Base-by-base conservation (phyloP, 2,797 vertebrate genomes). In the Acrossocheilus fasciatus region DNA sequence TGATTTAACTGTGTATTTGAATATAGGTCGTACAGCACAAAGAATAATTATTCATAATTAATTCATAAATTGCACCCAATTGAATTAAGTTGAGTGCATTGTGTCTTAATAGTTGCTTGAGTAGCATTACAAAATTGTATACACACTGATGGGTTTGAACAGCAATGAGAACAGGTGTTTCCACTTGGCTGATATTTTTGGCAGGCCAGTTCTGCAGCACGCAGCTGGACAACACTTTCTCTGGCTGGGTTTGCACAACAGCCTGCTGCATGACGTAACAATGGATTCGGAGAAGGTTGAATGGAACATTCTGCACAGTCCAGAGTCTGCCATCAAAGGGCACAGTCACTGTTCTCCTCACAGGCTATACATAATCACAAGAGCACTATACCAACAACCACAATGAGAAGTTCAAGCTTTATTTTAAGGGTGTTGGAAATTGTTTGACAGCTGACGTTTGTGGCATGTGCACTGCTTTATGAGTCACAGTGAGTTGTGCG, bases 231-330 rank as follows among this genome's bases (percentile, higher is more conserved):
- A 66, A 52, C 69, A 52, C 20, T 36, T 57, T 20, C 20, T 80
- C 41, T 73, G 26, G 26, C 15, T 62, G 41, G 59, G 84, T 74
- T 74, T 81, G 14, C 23, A 62, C 1, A 50, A 52, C 9, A 0
- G 1, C 17, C 34, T n/a, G 5, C n/a, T 57, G 64, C 17, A 17
- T 86, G 77, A 78, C 36, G 36, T 70, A 23, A 17, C 74, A 43
- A 23, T 45, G 23, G 7, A 43, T 85, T 85, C 52, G 4, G 9
- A 80, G 76, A 79, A 80, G 66, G 12, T 45, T 30, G 9, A 74
- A 52, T 68, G 57, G 84, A 81, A 86, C 78, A 86, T 86, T 86
- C 69, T 81, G 69, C 54, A 26, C 82, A 50, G 20, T 68, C 12
- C 57, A 30, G n/a, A n/a, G 54, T 81, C 4, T 72, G 26, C 26